Base-by-base conservation (phyloP, 92 coral and sea anemone genomes). In the Phenganax marumi region DNA sequence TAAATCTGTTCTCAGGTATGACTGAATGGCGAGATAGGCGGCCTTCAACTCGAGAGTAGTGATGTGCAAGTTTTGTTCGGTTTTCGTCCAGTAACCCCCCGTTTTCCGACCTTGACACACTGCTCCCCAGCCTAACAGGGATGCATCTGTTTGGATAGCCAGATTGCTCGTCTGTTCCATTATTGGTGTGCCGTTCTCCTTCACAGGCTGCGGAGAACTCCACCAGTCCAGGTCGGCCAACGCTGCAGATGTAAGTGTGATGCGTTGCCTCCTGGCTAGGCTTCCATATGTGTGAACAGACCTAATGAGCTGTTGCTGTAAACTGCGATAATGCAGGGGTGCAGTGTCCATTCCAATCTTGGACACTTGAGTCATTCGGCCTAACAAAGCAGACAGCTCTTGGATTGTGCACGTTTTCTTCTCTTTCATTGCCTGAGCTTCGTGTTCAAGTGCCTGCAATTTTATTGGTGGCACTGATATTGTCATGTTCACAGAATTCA, bases 281-380 rank as follows among this genome's bases (percentile, higher is more conserved):
- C 23, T 68, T 8, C 74, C 74, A 50, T 21, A 68, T 33, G 8
- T 68, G 76, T 51, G 50, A 22, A 73, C 50, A 1, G 58, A 18
- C 16, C 46, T 25, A 68, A 63, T 73, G 33, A 22, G 81, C 75
- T 23, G 75, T 26, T 65, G 85, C 49, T 84, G 87, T 43, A 87
- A 58, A 25, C 54, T 61, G 47, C 88, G 52, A 70, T 87, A 78
- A 51, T 84, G 81, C 6, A 84, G 73, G 6, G 85, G 90, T 48
- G 88, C 87, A 4, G 66, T 26, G 79, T 81, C 68, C 80, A 76
- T 48, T 3, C 84, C 90, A 21, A 80, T 84, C 61, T 62, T 63
- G 88, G 88, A 84, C 10, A 87, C 88, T 48, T 84, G 90, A 70
- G 73, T 83, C 90, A 87, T 87, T 51, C 84, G 84, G 80, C 90